Evolutionary conservation across 2,888 invertebrate species (phyloP), one percentile per base, ranked within the genome.

Genomic region (Slavum lentiscoides): DNA sequence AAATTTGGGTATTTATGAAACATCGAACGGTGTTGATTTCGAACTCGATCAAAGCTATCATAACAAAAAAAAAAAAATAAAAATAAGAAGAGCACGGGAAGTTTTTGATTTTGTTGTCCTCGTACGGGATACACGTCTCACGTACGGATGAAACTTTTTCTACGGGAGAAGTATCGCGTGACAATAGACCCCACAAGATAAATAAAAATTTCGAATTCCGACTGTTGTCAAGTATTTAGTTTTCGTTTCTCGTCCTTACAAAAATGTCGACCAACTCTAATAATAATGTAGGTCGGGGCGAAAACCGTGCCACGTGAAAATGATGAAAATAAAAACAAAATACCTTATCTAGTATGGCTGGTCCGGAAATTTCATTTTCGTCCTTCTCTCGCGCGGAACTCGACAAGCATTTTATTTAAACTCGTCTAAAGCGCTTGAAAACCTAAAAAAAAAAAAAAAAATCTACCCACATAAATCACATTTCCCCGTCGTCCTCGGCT

Each of bases 281-380:
- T 67, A 62, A 69, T 69, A 62, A 49, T 13, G 11, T 77, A 55
- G 68, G 68, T 49, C 75, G 11, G 8, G 58, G 23, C n/a, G 30
- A 19, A n/a, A 69, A 77, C 62, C 69, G 55, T 39, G 62, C n/a
- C 62, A 39, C 55, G 62, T 64, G 39, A 64, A 80, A 69, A 77
- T 21, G 37, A 77, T 59, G 61, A 69, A 77, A 69, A 77, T 69
- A 62, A 69, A 72, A 64, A 80, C 39, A 70, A 72, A 80, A 64
- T 58, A 67, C 70, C 70, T 80, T 55, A 80, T 80, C 69, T 59
- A 59, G 59, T 76, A 19, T 53, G 37, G 74, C 30, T 23, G 39
- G 55, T 70, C 80, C 80, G 80, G 80, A 80, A 80, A 80, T 80
- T 80, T 80, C 61, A 72, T 80, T 80, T 80, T 70, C 55, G 39